Base-by-base conservation (phyloP, 2,888 invertebrate species). In the Autographa pulchrina region DNA sequence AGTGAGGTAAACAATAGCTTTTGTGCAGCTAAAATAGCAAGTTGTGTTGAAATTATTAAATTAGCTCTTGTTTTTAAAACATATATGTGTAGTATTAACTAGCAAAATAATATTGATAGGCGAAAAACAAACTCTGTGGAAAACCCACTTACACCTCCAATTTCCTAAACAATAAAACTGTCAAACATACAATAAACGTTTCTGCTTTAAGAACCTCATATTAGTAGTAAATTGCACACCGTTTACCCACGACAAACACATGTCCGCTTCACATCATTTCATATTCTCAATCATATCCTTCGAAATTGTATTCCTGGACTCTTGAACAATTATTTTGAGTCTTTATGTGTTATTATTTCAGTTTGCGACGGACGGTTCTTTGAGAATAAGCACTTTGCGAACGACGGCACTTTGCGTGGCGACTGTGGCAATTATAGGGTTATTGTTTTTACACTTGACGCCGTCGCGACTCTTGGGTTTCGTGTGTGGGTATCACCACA, bases 211-310 rank as follows among this genome's bases (percentile, higher is more conserved):
- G 62, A 62, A 72, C 65, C 72, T 43, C 58, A 48, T 64, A 69
- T 25, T 58, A 38, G 11, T 70, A 71, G 71, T 67, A 72, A 77
- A 74, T 77, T 65, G 67, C 63, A 63, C 60, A 72, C 70, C 52
- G 20, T 56, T 43, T n/a, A 74, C 31, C 41, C 43, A 31, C 62
- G 54, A 25, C 18, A 20, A 54, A 41, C 31, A 32, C 60, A 61
- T 69, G 41, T 72, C 25, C 66, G 66, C 69, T 75, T 82, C 82
- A 25, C 82, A 83, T 66, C 14, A 73, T 82, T 80, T 25, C 16
- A 64, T 81, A 78, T 81, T 82, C 81, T 69, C 60, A 72, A 74
- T 65, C 25, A 58, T 52, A 61, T 60, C 68, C 58, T 75, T 82
- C 78, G 65, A 67, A 70, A 78, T 75, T 62, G 18, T 68, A 71